Percentiles rank a stretch among this genome's conserved stretches.
Conservation (phyloP, 2,888 invertebrate species). For the Venustoraphidia nigricollis region DNA sequence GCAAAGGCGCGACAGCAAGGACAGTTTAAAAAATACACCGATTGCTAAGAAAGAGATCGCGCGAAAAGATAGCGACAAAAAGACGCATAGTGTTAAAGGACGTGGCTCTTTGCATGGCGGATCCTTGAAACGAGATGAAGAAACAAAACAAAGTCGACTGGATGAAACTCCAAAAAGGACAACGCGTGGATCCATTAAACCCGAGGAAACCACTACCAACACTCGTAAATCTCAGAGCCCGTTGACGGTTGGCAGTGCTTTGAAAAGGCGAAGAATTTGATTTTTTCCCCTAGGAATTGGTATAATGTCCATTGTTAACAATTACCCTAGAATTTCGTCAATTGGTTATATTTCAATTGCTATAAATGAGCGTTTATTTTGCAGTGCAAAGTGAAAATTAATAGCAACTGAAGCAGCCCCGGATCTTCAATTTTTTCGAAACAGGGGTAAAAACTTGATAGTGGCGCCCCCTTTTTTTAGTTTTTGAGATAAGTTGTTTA, state of each 20-base stretch:
- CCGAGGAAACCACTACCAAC: constrained; percentile 25
- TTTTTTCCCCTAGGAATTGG: background rate
- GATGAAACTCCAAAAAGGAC: constrained; percentile 26
- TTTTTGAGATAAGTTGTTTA: too few relatives aligned
- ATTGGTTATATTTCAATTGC: background rate
- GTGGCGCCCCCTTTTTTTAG: too few relatives aligned
- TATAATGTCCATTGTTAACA: background rate
- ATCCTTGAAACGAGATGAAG: constrained; percentile 7
- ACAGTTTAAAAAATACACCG: constrained; percentile 19
- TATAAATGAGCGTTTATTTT: background rate
- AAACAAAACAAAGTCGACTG: constrained; percentile 10
- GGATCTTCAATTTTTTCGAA: too few relatives aligned
- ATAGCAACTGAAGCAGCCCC: too few relatives aligned
- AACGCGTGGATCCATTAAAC: constrained; percentile 28
- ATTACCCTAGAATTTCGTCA: background rate
- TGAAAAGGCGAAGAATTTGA: constrained; percentile 21
- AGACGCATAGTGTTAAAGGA: constrained; percentile 18
- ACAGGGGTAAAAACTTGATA: too few relatives aligned
- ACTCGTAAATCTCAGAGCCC: constrained; percentile 19
- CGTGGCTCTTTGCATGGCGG: constrained; percentile 2
- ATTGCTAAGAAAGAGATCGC: constrained; percentile 20
- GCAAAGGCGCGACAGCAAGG: constrained; percentile 23
- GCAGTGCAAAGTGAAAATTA: background rate
- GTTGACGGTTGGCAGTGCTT: constrained; percentile 17
- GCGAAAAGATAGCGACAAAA: constrained; percentile 22